Percentiles rank a stretch among this genome's conserved stretches.
phyloP scores from a whole-genome alignment of 2,113 vertebrate genomes.

The Phainopepla nitens region DNA sequence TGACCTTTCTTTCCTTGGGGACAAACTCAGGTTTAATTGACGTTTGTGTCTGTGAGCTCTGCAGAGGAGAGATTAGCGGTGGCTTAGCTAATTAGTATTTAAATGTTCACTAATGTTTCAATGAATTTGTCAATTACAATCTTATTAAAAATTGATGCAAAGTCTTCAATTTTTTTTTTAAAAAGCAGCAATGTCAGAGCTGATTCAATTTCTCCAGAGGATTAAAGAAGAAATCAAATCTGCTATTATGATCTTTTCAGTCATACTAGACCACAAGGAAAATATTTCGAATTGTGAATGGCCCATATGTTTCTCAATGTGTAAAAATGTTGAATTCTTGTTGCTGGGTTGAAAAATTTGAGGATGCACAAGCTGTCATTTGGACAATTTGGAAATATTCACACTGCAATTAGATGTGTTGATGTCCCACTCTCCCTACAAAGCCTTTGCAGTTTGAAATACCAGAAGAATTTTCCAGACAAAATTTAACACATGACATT shows the following conservation, averaged over 20 bases:
- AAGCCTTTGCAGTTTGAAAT: neutral
- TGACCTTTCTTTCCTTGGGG: slow-evolving; percentile 75
- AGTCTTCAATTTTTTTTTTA: slow-evolving; percentile 37
- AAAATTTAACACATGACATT: neutral
- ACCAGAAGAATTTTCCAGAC: neutral
- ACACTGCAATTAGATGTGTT: neutral
- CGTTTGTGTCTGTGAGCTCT: slow-evolving; percentile 70
- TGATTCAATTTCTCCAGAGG: slow-evolving; percentile 46
- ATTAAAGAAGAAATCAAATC: slow-evolving; percentile 60
- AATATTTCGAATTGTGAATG: neutral
- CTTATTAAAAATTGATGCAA: slow-evolving; percentile 68
- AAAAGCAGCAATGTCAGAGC: neutral
- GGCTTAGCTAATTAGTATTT: slow-evolving; percentile 82
- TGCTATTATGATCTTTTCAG: slow-evolving; percentile 26
- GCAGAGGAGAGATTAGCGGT: slow-evolving; percentile 72
- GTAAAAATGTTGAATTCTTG: neutral
- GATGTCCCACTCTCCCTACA: neutral
- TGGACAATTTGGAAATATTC: neutral
- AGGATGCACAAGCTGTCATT: neutral
- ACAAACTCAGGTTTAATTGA: slow-evolving; percentile 77
- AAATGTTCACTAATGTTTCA: slow-evolving; percentile 73
- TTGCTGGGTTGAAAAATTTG: neutral
- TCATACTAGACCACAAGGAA: neutral
- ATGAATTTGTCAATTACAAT: slow-evolving; percentile 72
- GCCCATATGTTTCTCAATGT: neutral